A percentile compares a stretch with the other conserved stretches of the same genome.
Conservation (phyloP, 2,888 invertebrate genomes). For the Sussaba pulchella region DNA sequence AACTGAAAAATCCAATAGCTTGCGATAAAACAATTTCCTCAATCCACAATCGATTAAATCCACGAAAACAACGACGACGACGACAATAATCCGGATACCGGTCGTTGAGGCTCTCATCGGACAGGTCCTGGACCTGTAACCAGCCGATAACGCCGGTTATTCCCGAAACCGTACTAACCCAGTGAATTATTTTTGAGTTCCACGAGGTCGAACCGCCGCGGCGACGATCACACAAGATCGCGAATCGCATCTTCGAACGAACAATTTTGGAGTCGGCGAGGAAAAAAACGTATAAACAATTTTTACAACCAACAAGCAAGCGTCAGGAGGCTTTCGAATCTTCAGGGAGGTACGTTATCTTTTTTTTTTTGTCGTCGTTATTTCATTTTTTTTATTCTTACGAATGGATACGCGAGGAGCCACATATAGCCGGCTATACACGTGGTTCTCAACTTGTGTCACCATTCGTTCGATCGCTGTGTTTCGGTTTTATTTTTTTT, state of each 20-base stretch:
- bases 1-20: conserved; percentile 26
- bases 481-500: background rate
- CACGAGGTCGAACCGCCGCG: conserved; percentile 35
- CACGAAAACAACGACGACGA: background rate
- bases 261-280: background rate
- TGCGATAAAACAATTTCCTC: background rate
- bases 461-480: background rate
- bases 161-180: background rate
- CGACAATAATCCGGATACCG: background rate
- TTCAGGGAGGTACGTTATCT: conserved; percentile 58
- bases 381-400: background rate
- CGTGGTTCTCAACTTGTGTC: background rate
- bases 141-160: background rate
- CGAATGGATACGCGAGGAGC: background rate
- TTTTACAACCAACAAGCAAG: conserved; percentile 17
- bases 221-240: background rate
- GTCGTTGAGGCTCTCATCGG: background rate
- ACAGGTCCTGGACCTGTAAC: too few species aligned
- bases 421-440: background rate
- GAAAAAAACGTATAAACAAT: conserved; percentile 3
- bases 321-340: conserved; percentile 59
- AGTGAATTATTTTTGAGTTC: conserved; percentile 5
- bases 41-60: background rate
- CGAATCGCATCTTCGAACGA: background rate
- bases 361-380: background rate